Base-by-base conservation (phyloP, 2,113 vertebrate species). In the Mastomys natalensis region DNA sequence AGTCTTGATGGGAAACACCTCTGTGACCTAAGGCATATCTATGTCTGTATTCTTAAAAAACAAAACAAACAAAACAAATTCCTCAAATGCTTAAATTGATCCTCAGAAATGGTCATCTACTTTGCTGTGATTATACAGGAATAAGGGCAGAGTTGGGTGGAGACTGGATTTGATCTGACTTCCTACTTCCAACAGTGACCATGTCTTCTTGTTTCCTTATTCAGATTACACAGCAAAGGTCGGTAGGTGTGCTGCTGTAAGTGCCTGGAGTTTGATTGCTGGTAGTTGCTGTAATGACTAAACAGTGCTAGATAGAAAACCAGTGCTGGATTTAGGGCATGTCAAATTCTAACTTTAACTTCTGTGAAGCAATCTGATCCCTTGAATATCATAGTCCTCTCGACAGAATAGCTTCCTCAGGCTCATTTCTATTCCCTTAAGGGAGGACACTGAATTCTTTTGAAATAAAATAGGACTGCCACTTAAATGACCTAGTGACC, bases 401-500 rank as follows among this genome's bases (percentile, higher is more conserved):
- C 82, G 84, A 92, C 64, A 40, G 53, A 95, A 53, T 29, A 55
- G 10, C 62, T 92, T 91, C 88, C 55, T 34, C 78, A 60, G 76
- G 43, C 45, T 60, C 37, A 48, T 22, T 93, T 94, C 87, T 93
- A 26, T 90, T 96, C 29, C 73, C 76, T 77, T 87, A 48, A 77
- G 88, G 64, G 72, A 93, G 5, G 40, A 48, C 6, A 34, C 45
- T 70, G 66, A 85, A 82, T 95, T 86, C 81, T 68, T 88, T 88
- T 78, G 92, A 95, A 93, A 87, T 87, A 73, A 96, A 96, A 92
- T 66, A 81, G 85, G 70, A 45, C 64, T 96, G 85, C 89, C 94
- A 88, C 92, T 95, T 74, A 92, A 95, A 82, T 97, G 88, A 95
- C 92, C 96, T 24, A 92, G 92, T 45, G 93, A 88, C 88, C 91